phyloP scores from a whole-genome alignment of 2,888 invertebrate genomes.

The Alcis repandata region DNA sequence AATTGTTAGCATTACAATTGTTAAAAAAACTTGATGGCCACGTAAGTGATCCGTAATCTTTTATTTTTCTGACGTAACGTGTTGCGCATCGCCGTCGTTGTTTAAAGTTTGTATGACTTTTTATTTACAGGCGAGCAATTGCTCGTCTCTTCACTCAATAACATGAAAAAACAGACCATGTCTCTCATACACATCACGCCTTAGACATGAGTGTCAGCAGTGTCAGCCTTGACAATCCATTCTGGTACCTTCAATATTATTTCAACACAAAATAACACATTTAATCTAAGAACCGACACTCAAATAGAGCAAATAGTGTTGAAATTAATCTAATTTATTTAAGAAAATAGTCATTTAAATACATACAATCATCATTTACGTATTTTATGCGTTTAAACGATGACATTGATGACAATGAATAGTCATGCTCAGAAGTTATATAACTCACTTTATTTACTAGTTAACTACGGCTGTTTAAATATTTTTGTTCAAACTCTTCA shows the following conservation, averaged over 20 bases:
- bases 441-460: conserved; percentile 42
- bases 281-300: conserved; percentile 19
- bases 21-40: not conserved
- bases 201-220: conserved; percentile 4
- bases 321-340: conserved; percentile 24
- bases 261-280: conserved; percentile 14
- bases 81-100: not conserved
- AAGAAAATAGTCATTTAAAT: conserved; percentile 21
- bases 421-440: conserved; percentile 33
- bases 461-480: not conserved
- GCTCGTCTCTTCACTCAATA: too few relatives aligned
- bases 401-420: conserved; percentile 22
- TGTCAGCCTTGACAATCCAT: conserved; percentile 4
- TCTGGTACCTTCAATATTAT: not conserved
- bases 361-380: conserved; percentile 3
- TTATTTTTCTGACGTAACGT: not conserved
- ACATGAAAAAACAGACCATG: too few relatives aligned
- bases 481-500: too few relatives aligned
- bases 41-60: not conserved
- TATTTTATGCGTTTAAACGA: conserved; percentile 15
- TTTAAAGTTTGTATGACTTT: not conserved
- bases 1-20: conserved; percentile 4
- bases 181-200: not conserved
- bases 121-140: too few relatives aligned
- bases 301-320: conserved; percentile 9